Percentiles rank a stretch among this genome's conserved stretches.
Evolutionary conservation across 2,113 vertebrate species (phyloP).

Genomic region (Hippolais icterina): DNA sequence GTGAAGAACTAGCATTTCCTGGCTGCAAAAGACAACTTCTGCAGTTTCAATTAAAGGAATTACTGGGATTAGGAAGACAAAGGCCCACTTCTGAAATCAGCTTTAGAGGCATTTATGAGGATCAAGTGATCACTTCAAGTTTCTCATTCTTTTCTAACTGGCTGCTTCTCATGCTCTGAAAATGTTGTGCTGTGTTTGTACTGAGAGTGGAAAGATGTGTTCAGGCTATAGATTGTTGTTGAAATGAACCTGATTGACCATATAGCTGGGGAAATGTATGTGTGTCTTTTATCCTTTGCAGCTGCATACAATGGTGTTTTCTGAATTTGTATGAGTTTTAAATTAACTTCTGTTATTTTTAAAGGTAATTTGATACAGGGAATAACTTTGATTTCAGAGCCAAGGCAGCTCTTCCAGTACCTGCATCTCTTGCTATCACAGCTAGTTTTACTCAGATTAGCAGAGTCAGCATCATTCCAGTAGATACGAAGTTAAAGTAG

Average conservation of each 20-base stretch:
- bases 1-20: not conserved
- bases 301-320: not conserved
- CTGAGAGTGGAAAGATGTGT: not conserved
- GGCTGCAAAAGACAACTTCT: slow-evolving; percentile 20
- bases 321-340: not conserved
- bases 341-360: not conserved
- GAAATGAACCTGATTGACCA: not conserved
- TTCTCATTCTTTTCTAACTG: slow-evolving; percentile 39
- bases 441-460: not conserved
- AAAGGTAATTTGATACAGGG: not conserved
- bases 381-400: not conserved
- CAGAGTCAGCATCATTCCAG: not conserved
- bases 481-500: not conserved
- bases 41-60: slow-evolving; percentile 62
- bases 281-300: not conserved
- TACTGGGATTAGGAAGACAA: slow-evolving; percentile 60
- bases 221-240: not conserved
- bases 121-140: slow-evolving; percentile 40
- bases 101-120: slow-evolving; percentile 20
- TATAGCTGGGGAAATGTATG: not conserved
- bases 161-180: not conserved
- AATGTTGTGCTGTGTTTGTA: not conserved
- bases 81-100: slow-evolving; percentile 47
- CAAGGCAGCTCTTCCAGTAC: not conserved
- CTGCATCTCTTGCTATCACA: not conserved